phyloP scores from a whole-genome alignment of 64 coral and sea anemone species.

The Trachythela sp. region DNA sequence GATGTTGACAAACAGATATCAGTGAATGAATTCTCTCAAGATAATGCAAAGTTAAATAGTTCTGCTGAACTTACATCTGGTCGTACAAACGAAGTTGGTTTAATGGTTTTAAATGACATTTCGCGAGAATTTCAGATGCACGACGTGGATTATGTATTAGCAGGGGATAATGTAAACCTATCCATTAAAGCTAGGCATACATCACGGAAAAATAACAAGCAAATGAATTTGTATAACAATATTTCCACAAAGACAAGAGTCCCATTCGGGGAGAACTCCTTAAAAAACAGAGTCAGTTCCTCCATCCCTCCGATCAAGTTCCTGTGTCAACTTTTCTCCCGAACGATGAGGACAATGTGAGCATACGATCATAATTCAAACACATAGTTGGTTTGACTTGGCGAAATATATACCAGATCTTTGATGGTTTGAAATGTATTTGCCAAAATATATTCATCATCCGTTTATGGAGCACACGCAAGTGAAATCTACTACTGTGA shows the following conservation, averaged over 20 bases:
- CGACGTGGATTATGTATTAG: neutral
- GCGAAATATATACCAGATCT: neutral
- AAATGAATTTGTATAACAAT: neutral
- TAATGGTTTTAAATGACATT: neutral
- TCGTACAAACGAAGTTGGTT: neutral
- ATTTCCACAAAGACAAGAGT: neutral
- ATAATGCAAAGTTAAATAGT: no score
- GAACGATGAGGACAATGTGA: neutral
- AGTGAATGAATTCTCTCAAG: no score
- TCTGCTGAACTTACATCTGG: no score
- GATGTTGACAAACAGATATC: no score
- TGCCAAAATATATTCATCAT: neutral
- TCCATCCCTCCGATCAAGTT: neutral
- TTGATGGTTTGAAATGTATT: neutral
- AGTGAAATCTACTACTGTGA: neutral
- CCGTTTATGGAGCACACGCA: neutral
- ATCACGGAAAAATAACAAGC: neutral
- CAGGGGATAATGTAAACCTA: neutral
- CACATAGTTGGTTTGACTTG: neutral
- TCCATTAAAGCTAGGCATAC: neutral
- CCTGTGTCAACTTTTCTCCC: neutral
- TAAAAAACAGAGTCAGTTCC: neutral
- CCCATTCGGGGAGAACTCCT: neutral
- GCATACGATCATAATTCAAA: neutral
- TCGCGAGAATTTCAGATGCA: neutral